These are phyloP conservation scores for Junco hyemalis DNA, from an alignment of 2,113 vertebrate species.

Conservation along the genomic window DNA sequence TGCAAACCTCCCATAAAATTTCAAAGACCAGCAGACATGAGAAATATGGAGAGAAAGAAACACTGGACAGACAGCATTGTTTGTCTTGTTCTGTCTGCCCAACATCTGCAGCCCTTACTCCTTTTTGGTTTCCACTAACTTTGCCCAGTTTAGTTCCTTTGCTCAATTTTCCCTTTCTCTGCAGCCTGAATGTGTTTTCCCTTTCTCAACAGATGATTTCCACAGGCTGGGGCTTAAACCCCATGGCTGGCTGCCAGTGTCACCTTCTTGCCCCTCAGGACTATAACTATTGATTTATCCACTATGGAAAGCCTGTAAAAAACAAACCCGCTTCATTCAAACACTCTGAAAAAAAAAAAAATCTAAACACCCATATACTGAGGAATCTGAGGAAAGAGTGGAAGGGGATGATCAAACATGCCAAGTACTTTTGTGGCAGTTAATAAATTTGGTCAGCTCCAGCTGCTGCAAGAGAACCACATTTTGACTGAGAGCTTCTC, in stretches of 20 bases:
- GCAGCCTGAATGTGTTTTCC: background rate
- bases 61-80: background rate
- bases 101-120: background rate
- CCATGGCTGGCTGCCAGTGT: rapidly evolving
- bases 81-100: background rate
- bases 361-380: background rate
- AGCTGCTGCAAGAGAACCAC: background rate
- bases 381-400: background rate
- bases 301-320: background rate
- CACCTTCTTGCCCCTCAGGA: background rate
- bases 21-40: background rate
- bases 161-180: background rate
- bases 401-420: background rate
- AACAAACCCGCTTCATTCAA: background rate
- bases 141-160: background rate
- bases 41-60: background rate
- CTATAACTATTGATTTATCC: background rate
- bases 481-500: background rate
- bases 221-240: background rate
- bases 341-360: rapidly evolving
- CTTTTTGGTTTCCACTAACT: background rate
- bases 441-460: background rate
- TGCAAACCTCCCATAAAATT: background rate
- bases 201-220: background rate
- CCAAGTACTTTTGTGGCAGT: background rate